Conservation (phyloP, 2,888 invertebrate genomes). For the Drosophila hamatofila region DNA sequence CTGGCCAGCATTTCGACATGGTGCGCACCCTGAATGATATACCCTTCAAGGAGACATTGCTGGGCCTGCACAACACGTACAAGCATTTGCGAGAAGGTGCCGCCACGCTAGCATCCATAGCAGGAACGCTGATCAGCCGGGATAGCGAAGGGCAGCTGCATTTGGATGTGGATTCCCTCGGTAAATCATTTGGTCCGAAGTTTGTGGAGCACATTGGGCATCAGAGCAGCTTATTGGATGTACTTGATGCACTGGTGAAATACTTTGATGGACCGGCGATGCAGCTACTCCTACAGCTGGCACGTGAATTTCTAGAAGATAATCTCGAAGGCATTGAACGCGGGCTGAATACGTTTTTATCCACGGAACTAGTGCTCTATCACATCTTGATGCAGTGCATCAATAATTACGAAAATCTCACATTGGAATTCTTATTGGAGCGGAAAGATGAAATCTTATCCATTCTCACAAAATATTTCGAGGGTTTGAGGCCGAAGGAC, state of each 20-base stretch:
- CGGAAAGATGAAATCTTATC: conserved; percentile 44
- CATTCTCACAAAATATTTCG: conserved; percentile 41
- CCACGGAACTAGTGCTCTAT: conserved; percentile 77
- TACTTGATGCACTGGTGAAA: conserved; percentile 62
- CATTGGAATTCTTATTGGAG: conserved; percentile 55
- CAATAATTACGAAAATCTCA: conserved; percentile 64
- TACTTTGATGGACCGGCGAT: conserved; percentile 64
- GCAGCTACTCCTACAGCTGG: conserved; percentile 66
- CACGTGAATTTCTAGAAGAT: conserved; percentile 68
- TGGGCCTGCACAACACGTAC: conserved; percentile 47
- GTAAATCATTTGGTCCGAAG: conserved; percentile 56
- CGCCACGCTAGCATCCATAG: conserved; percentile 31
- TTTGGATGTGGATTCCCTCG: conserved; percentile 48
- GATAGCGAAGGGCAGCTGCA: conserved; percentile 27
- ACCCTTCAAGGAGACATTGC: conserved; percentile 68
- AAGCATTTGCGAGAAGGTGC: conserved; percentile 51
- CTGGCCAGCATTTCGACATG: conserved; percentile 67
- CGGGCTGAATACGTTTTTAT: conserved; percentile 64
- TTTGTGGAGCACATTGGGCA: conserved; percentile 76
- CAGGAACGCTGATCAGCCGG: conserved; percentile 40
- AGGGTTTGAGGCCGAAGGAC: conserved; percentile 35
- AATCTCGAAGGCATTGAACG: conserved; percentile 62
- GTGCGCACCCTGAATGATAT: conserved; percentile 82
- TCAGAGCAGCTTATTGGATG: conserved; percentile 64
- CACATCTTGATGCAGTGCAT: conserved; percentile 71